These are phyloP conservation scores for Pipistrellus kuhlii DNA, from an alignment of 2,797 vertebrate species.

Conservation along the genomic window DNA sequence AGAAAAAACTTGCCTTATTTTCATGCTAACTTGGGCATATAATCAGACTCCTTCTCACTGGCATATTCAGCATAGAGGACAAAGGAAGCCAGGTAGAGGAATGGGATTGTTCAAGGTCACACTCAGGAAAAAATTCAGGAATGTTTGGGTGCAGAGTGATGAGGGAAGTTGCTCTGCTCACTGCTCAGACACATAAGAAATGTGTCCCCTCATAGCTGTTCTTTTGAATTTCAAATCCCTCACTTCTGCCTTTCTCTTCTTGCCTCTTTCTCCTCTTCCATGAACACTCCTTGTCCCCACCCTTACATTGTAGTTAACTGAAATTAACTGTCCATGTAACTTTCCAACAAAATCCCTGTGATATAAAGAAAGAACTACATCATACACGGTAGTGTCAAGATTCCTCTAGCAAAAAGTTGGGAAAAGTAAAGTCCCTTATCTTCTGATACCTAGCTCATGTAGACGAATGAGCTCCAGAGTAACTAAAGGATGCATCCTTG, in stretches of 20 bases:
- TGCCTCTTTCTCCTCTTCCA: neutral
- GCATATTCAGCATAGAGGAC: neutral
- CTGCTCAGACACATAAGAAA: neutral
- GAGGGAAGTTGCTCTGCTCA: neutral
- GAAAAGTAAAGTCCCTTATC: neutral
- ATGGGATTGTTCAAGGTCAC: no score
- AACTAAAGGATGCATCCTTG: neutral
- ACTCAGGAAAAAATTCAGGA: accelerated
- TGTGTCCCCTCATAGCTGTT: neutral
- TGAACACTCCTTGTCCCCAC: neutral
- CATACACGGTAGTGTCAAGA: neutral
- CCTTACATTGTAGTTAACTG: neutral
- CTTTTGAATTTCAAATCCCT: neutral
- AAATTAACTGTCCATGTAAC: neutral
- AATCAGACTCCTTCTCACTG: neutral
- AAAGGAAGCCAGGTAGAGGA: neutral
- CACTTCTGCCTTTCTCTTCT: neutral
- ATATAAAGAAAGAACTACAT: neutral
- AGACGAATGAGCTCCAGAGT: neutral
- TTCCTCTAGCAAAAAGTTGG: neutral
- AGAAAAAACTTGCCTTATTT: neutral
- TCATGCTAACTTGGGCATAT: neutral
- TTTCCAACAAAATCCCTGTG: neutral
- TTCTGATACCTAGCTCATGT: neutral
- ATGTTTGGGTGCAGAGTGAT: no score